Evolutionary conservation across 2,797 vertebrate species (phyloP).

Genomic region (Pseudomugil gertrudae): DNA sequence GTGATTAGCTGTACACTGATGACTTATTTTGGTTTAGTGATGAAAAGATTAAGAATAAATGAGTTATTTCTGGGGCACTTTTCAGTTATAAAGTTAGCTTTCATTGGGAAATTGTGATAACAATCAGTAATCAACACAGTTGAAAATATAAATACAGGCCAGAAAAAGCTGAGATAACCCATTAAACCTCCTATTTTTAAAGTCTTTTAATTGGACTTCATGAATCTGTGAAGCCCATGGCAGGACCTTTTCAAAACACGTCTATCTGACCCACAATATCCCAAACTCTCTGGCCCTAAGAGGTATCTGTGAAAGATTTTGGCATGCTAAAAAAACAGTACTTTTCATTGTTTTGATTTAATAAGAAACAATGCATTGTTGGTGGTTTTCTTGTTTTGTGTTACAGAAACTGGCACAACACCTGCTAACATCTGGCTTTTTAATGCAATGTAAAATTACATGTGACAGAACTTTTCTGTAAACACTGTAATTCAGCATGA

Average conservation of each 20-base stretch:
- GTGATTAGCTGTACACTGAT: not conserved
- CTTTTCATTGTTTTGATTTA: no score
- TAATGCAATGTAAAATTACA: no score
- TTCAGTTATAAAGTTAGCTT: not conserved
- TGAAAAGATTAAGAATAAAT: not conserved
- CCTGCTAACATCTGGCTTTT: no score
- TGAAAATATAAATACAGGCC: not conserved
- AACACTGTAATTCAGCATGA: no score
- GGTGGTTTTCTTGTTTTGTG: no score
- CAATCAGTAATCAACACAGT: not conserved
- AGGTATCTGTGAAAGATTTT: no score
- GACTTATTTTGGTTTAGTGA: not conserved
- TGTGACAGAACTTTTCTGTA: no score
- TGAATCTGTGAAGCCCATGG: not conserved
- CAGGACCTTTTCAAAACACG: no score
- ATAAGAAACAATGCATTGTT: no score
- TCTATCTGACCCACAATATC: not conserved
- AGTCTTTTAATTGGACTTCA: not conserved
- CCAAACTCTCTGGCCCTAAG: not conserved
- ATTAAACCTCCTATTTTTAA: not conserved
- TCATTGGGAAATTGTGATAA: not conserved
- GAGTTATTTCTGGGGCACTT: not conserved
- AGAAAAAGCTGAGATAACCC: not conserved
- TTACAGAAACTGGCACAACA: no score
- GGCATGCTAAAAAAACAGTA: no score